Evolutionary conservation across 2,888 invertebrate genomes (phyloP), one percentile per base, ranked within the genome.

Genomic region (Leptothorax acervorum): DNA sequence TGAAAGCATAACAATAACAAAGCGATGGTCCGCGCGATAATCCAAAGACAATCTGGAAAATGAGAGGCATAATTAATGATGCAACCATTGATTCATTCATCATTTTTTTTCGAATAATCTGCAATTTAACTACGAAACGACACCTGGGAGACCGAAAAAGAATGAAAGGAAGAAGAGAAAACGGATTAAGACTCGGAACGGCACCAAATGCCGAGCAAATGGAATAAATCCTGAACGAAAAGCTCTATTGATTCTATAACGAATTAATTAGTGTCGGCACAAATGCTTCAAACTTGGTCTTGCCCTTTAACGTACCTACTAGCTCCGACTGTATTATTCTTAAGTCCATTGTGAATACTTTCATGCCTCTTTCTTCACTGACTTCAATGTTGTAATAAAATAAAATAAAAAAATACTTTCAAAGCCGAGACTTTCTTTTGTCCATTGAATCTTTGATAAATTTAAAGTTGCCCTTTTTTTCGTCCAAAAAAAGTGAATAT

Each of bases 211-310:
- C 63, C 76, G 53, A 55, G 76, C 63, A 82, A 82, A 65, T 82
- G 63, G 53, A 76, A 75, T 48, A 45, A 68, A 68, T 85, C 68
- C 62, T 74, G 66, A 70, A 74, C 23, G 48, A 74, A 68, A 82
- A 65, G 68, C 68, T 75, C 51, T 55, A 82, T 65, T 73, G 86
- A 84, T 88, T 90, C 84, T 76, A 85, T 89, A 90, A 89, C 74
- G 85, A 88, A 85, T 83, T 88, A 89, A 90, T 89, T 90, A 89
- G 83, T 85, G 66, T 66, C 57, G 55, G 63, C 60, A 23, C 55
- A 39, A 48, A 28, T 63, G 63, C 63, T 70, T 35, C 42, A 57
- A 65, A n/a, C 70, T 78, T 48, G 31, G 55, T 74, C 57, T 57
- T 82, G 66, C 66, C 48, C 65, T 84, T 84, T 82, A 84, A 73